Base-by-base conservation (phyloP, 1,140 invertebrate species). In the Drosophila neocordata region DNA sequence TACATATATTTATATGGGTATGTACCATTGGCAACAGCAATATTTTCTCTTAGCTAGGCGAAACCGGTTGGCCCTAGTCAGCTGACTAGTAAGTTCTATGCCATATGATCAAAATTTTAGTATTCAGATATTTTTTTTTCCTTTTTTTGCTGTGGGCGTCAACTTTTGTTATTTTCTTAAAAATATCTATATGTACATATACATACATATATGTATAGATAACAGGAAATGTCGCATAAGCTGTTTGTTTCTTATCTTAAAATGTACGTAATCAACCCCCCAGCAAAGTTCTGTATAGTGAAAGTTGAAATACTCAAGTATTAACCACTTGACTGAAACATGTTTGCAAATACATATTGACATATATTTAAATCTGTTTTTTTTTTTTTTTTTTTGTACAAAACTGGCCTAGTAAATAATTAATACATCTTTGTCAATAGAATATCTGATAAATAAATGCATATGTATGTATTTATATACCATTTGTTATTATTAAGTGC, bases 91-190 rank as follows among this genome's bases (percentile, higher is more conserved):
- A 68, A 57, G 18, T 63, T 70, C 58, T 65, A 44, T 53, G 78
- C 82, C 82, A 87, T 85, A 87, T 87, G 82, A 87, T 85, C 71
- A 83, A 61, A 73, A 69, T 35, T 51, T 52, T 22, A 67, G 56
- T 74, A 53, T 22, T 41, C 58, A 63, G 73, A 69, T 65, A 72
- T 70, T 51, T 60, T 53, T 60, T 27, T 48, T 59, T 51, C 13
- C 27, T 48, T 66, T 52, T 59, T 53, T 24, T 48, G 62, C 37
- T 35, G 24, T 35, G 41, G 48, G 44, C 61, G 61, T 57, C 69
- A 73, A 73, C 69, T 74, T 12, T 38, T 38, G 20, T 61, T 73
- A 35, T 13, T 61, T 37, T 57, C 53, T 67, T 48, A 6, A 31
- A 12, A 2, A 27, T 57, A 41, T 71, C 64, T 57, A 27, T 20